phyloP scores from a whole-genome alignment of 2,113 vertebrate species.

The Urocynchramus pylzowi region DNA sequence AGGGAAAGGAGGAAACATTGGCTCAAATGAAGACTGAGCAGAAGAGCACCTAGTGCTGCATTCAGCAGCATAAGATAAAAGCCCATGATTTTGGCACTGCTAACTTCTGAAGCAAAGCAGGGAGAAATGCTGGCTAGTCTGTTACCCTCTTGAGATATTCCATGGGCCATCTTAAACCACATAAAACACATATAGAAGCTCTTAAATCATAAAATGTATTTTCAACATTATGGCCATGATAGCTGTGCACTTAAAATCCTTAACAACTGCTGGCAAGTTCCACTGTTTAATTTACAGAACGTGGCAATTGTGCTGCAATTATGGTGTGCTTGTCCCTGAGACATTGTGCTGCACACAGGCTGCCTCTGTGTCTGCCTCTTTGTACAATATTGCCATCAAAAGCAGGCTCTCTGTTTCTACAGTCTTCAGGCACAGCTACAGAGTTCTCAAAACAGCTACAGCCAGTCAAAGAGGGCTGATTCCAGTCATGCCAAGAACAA shows the following conservation, averaged over 20 bases:
- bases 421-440: neutral
- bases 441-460: neutral
- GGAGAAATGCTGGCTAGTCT: neutral
- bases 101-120: neutral
- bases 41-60: neutral
- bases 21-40: neutral
- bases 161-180: neutral
- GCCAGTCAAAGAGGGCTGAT: neutral
- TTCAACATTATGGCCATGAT: neutral
- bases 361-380: neutral
- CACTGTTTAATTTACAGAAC: neutral
- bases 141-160: neutral
- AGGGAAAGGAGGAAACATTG: neutral
- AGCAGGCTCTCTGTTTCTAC: neutral
- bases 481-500: neutral
- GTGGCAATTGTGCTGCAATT: neutral
- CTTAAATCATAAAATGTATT: neutral
- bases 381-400: fast-evolving
- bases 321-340: neutral
- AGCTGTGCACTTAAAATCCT: neutral
- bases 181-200: neutral
- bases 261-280: neutral
- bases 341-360: neutral
- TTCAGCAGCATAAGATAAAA: neutral
- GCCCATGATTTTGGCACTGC: neutral